Evolutionary conservation across 2,113 vertebrate species (phyloP).

Genomic region (Heteronetta atricapilla): DNA sequence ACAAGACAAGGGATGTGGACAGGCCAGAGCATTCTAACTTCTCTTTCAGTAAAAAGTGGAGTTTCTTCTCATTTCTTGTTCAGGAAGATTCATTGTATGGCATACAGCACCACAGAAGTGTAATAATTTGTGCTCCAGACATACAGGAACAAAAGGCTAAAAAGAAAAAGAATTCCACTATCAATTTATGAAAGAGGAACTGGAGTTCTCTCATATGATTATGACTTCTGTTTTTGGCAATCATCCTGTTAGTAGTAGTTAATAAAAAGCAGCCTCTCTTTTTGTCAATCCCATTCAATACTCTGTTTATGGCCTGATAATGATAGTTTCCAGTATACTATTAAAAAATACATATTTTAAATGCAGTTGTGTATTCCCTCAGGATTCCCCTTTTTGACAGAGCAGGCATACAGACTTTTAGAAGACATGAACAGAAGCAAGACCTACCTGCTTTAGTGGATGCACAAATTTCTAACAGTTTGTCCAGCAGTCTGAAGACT

Average conservation of each 20-base stretch:
- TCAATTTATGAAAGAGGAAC: neutral
- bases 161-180: neutral
- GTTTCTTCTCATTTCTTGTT: neutral
- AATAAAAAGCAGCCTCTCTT: neutral
- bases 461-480: neutral
- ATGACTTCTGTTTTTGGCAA: constrained; percentile 16
- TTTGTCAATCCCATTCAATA: neutral
- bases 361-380: neutral
- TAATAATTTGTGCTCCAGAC: neutral
- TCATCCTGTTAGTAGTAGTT: neutral
- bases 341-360: neutral
- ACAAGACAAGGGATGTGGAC: neutral
- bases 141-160: neutral
- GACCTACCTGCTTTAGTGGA: neutral
- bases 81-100: neutral
- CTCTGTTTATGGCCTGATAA: neutral
- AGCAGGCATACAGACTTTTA: neutral
- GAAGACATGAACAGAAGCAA: neutral
- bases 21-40: neutral
- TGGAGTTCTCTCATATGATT: neutral
- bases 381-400: neutral
- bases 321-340: neutral
- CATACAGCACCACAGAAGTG: neutral
- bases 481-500: neutral
- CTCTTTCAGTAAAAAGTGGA: neutral